Conservation (phyloP, 2,113 vertebrate genomes). For the Chionis minor region DNA sequence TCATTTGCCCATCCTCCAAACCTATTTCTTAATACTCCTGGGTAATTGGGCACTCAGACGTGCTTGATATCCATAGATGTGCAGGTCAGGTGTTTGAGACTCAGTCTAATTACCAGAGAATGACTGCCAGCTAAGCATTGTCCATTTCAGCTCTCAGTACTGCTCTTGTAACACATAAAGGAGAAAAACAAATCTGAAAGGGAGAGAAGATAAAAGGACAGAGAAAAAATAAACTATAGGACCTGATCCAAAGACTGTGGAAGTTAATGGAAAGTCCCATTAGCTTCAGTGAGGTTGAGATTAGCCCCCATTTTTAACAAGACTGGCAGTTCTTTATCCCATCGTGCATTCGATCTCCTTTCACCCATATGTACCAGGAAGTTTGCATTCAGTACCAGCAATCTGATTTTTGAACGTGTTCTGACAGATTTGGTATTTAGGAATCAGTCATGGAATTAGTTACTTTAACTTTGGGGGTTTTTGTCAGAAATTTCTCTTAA, state of each 20-base stretch:
- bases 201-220: conserved; percentile 63
- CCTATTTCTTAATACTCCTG: conserved; percentile 56
- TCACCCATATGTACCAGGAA: background rate
- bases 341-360: background rate
- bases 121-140: conserved; percentile 58
- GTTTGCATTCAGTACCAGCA: background rate
- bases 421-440: background rate
- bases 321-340: background rate
- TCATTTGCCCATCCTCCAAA: conserved; percentile 54
- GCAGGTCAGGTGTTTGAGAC: conserved; percentile 62
- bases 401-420: background rate
- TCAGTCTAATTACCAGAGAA: conserved; percentile 63
- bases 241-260: conserved; percentile 52
- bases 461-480: background rate
- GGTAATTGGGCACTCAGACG: conserved; percentile 56
- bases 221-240: conserved; percentile 45
- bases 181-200: conserved; percentile 72
- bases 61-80: conserved; percentile 67
- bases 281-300: conserved; percentile 37
- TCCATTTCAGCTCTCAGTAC: conserved; percentile 51
- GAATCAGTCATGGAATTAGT: background rate
- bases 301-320: background rate
- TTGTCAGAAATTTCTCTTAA: background rate
- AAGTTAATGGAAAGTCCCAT: conserved; percentile 64
- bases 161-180: conserved; percentile 67